A percentile compares a stretch with the other conserved stretches of the same genome.
Conservation (phyloP, 2,888 invertebrate genomes). For the Drosophila stalkeri region DNA sequence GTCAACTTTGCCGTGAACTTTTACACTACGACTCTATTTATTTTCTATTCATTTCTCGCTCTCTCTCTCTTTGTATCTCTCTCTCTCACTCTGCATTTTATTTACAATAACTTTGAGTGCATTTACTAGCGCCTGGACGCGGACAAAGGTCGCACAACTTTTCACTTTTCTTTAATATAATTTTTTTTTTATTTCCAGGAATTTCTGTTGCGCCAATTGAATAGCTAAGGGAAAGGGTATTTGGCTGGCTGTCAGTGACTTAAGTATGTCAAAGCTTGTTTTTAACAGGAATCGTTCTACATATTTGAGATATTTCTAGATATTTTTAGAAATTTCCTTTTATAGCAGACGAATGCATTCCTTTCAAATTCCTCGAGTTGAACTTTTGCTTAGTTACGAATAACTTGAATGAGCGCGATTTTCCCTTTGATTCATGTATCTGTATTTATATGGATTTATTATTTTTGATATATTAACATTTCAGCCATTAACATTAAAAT, state of each 20-base stretch:
- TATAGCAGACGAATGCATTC: not conserved
- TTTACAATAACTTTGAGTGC: constrained; percentile 48
- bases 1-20: constrained; percentile 62
- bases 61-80: not conserved
- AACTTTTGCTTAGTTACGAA: not conserved
- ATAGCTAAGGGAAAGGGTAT: not conserved
- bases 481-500: not conserved
- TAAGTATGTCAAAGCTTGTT: constrained; percentile 2
- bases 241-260: not conserved
- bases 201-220: constrained; percentile 10
- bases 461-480: not conserved
- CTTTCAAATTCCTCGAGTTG: no score
- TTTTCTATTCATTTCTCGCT: constrained; percentile 4
- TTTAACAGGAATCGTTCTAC: not conserved
- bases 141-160: constrained; percentile 71
- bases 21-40: constrained; percentile 53
- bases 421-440: not conserved
- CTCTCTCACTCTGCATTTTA: constrained; percentile 7
- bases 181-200: not conserved
- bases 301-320: not conserved
- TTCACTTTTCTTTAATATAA: constrained; percentile 33
- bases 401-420: not conserved
- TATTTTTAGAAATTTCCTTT: not conserved
- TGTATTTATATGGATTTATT: no score
- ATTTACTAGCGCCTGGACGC: constrained; percentile 27